phyloP scores from a whole-genome alignment of 2,888 invertebrate genomes.

The Protophormia terraenovae region DNA sequence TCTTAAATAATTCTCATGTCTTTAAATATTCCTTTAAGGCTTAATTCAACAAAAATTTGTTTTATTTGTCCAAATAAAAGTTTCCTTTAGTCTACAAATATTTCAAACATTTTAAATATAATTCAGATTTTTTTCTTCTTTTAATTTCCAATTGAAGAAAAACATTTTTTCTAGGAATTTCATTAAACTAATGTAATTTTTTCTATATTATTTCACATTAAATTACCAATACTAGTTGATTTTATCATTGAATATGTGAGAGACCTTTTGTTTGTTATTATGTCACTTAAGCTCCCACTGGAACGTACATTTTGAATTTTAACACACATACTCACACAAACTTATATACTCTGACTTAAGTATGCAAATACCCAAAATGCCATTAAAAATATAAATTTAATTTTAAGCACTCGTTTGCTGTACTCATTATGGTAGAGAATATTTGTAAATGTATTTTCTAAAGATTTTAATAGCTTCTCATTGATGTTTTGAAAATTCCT shows the following conservation, averaged over 20 bases:
- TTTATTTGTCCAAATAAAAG: no score
- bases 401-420: neutral
- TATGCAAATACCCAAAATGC: neutral
- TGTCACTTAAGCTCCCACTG: neutral
- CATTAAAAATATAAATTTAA: conserved; percentile 3
- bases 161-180: neutral
- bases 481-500: neutral
- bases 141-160: neutral
- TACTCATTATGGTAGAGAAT: neutral
- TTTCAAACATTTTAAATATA: neutral
- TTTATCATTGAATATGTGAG: neutral
- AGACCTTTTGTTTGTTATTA: neutral
- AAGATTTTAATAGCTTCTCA: neutral
- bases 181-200: neutral
- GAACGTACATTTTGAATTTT: neutral
- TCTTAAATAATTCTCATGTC: no score
- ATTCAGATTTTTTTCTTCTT: neutral
- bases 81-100: no score
- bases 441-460: neutral
- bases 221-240: neutral
- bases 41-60: no score
- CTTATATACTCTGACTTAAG: neutral
- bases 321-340: neutral
- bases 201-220: neutral
- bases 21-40: no score